Evolutionary conservation across 2,888 invertebrate species (phyloP).

Genomic region (Taenaris catops): DNA sequence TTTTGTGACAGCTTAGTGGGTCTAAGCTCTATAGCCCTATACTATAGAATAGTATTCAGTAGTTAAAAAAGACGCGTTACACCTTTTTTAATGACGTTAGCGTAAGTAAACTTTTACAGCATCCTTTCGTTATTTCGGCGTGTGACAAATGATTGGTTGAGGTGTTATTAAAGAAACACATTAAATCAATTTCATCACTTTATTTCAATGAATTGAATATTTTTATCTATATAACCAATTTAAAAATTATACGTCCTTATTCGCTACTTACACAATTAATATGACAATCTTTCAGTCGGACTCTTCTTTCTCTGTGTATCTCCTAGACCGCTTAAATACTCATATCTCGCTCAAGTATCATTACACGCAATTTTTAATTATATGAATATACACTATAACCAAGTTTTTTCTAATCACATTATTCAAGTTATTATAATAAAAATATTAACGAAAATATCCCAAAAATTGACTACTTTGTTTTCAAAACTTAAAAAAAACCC

Average conservation of each 20-base stretch:
- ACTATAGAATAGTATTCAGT: no score
- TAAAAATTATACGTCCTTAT: conserved; percentile 53
- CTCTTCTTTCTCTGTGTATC: conserved; percentile 29
- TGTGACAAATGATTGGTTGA: no score
- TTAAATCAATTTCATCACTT: conserved; percentile 61
- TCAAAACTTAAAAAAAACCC: no score
- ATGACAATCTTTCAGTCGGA: conserved; percentile 46
- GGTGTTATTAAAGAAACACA: conserved; percentile 29
- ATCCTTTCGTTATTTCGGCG: no score
- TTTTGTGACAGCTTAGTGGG: no score
- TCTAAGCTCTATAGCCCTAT: no score
- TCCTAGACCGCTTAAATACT: conserved; percentile 23
- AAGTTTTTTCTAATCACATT: conserved; percentile 21
- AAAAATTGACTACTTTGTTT: no score
- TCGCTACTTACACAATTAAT: conserved; percentile 35
- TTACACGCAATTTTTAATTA: conserved; percentile 22
- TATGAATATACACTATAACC: conserved; percentile 18
- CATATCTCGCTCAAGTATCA: conserved; percentile 20
- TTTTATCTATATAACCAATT: conserved; percentile 76
- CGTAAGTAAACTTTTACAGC: no score
- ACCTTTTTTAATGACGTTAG: no score
- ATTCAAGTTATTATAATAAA: no score
- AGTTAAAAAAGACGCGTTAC: no score
- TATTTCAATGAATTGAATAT: conserved; percentile 74
- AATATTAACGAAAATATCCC: no score